Evolutionary conservation across 1,140 invertebrate genomes (phyloP).

Genomic region (Bradysia coprophila): DNA sequence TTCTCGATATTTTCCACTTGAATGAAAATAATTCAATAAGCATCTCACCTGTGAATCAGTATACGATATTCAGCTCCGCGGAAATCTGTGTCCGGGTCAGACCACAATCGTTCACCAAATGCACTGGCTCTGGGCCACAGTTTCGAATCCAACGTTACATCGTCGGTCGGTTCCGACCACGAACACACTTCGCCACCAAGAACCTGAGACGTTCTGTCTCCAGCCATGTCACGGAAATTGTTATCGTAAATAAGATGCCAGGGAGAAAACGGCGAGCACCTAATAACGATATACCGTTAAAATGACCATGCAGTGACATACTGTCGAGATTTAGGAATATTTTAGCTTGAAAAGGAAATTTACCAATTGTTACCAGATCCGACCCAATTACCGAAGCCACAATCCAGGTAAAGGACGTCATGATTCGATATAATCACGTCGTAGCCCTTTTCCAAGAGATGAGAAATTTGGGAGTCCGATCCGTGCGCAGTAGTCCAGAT

Average conservation of each 20-base stretch:
- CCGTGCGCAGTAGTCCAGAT: conserved; percentile 43
- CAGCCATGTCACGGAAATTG: conserved; percentile 34
- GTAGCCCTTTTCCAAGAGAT: conserved; percentile 45
- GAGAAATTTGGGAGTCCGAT: conserved; percentile 31
- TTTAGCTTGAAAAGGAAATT: no score
- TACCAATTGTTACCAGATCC: conserved; percentile 38
- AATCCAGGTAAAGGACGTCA: conserved; percentile 65
- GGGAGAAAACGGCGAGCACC: conserved; percentile 64
- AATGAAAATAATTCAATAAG: no score
- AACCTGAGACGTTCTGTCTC: conserved; percentile 25
- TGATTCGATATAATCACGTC: conserved; percentile 51
- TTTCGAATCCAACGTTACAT: conserved; percentile 33
- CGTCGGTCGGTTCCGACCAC: conserved; percentile 61
- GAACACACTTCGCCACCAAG: conserved; percentile 50
- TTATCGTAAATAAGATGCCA: conserved; percentile 70
- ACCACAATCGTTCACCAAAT: conserved; percentile 59
- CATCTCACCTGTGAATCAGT: conserved; percentile 41
- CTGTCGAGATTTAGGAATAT: no score
- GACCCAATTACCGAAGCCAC: conserved; percentile 48
- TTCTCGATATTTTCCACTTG: no score
- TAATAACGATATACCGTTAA: no score
- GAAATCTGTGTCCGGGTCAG: conserved; percentile 33
- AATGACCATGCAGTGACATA: no score
- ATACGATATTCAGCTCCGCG: conserved; percentile 38
- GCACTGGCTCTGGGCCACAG: conserved; percentile 60